Evolutionary conservation across 2,113 vertebrate species (phyloP).

Genomic region (Nanger granti): DNA sequence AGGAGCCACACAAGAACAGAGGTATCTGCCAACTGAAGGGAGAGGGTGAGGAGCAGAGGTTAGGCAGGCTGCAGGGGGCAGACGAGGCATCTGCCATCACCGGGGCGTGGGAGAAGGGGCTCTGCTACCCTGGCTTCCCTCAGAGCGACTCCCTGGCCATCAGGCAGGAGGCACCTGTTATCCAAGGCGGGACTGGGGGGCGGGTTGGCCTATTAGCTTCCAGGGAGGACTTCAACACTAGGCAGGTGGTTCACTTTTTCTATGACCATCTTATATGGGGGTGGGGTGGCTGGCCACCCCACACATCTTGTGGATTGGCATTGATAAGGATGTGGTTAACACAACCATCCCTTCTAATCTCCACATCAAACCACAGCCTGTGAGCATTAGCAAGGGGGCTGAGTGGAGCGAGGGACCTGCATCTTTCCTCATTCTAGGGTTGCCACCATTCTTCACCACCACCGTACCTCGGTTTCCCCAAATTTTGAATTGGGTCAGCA

Average conservation of each 20-base stretch:
- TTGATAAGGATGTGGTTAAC: background rate
- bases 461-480: background rate
- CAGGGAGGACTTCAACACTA: background rate
- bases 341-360: background rate
- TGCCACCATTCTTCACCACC: background rate
- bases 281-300: background rate
- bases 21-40: background rate
- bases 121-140: background rate
- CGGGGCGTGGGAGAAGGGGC: fast-evolving
- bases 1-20: background rate
- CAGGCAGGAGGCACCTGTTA: background rate
- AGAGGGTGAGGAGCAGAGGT: background rate
- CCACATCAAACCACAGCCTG: background rate
- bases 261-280: background rate
- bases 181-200: background rate
- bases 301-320: background rate
- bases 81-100: background rate
- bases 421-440: background rate
- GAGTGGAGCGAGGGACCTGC: background rate
- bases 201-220: background rate
- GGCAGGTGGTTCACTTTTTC: background rate
- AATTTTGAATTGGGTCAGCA: background rate
- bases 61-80: background rate
- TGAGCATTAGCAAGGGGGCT: background rate
- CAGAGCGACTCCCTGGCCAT: background rate